Percentiles rank a stretch among this genome's conserved stretches.
Evolutionary conservation across 1,140 invertebrate species (phyloP).

Genomic region (Plectrocnemia conspersa): DNA sequence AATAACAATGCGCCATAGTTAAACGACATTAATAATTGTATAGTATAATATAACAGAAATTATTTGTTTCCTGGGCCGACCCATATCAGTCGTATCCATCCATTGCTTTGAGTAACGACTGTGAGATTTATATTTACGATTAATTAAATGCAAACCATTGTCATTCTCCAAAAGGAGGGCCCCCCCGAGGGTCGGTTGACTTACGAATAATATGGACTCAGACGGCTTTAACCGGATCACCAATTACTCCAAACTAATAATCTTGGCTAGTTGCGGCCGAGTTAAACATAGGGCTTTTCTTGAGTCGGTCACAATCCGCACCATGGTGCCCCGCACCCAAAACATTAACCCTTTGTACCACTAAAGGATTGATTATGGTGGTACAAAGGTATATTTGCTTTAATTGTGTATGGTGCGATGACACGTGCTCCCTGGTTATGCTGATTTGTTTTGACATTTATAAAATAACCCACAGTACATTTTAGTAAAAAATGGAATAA

Average conservation of each 20-base stretch:
- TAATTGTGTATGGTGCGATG: too few species aligned
- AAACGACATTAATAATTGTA: conserved; percentile 4
- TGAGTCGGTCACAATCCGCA: conserved; percentile 6
- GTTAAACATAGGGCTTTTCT: conserved; percentile 13
- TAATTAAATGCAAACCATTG: conserved; percentile 18
- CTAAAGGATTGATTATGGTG: too few species aligned
- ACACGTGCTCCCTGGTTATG: too few species aligned
- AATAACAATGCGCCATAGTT: too few species aligned
- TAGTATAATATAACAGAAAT: background rate
- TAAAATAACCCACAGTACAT: too few species aligned
- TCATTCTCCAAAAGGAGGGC: conserved; percentile 4
- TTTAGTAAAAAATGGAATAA: too few species aligned
- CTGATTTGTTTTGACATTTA: too few species aligned
- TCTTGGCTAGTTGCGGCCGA: conserved; percentile 17
- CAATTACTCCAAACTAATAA: conserved; percentile 26
- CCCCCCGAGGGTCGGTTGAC: conserved; percentile 10
- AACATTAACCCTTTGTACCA: too few species aligned
- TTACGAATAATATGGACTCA: conserved; percentile 20
- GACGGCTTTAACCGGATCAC: conserved; percentile 18
- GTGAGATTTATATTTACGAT: conserved; percentile 20
- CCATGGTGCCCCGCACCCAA: too few species aligned
- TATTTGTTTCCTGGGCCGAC: conserved; percentile 1
- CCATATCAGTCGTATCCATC: background rate
- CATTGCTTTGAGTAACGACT: background rate
- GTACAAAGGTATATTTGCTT: too few species aligned